These are phyloP conservation scores for Xenotilapia longispinis DNA, from an alignment of 2,113 vertebrate species.

Conservation along the genomic window DNA sequence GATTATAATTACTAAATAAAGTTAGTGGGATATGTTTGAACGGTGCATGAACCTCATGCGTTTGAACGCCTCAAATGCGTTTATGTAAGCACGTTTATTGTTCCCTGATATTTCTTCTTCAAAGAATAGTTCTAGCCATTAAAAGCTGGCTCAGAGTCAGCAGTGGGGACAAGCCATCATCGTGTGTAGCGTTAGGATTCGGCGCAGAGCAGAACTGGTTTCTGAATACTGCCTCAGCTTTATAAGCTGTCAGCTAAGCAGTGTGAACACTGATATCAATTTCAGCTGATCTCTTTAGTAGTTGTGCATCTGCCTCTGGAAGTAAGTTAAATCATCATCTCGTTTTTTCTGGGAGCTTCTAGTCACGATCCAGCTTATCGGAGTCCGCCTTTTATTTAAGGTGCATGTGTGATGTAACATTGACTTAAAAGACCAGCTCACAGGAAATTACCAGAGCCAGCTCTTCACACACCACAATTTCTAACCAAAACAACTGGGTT, in stretches of 20 bases:
- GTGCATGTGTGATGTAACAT: constrained; percentile 28
- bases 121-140: background rate
- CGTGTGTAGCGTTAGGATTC: background rate
- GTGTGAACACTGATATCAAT: background rate
- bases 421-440: constrained; percentile 12
- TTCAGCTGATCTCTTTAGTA: background rate
- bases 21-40: constrained; percentile 1
- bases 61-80: constrained; percentile 34
- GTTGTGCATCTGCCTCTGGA: background rate
- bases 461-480: background rate
- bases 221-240: background rate
- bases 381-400: background rate
- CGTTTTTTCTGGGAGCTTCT: background rate
- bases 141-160: background rate
- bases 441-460: background rate
- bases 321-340: background rate
- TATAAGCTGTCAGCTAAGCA: background rate
- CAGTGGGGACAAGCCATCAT: background rate
- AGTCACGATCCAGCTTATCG: constrained; percentile 7
- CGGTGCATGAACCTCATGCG: constrained; percentile 5
- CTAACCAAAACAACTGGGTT: background rate
- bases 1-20: background rate
- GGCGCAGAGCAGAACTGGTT: background rate
- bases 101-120: constrained; percentile 11
- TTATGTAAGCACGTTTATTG: constrained; percentile 63